These are phyloP conservation scores for Lypha dubia DNA, from an alignment of 2,888 invertebrate genomes.

Conservation along the genomic window DNA sequence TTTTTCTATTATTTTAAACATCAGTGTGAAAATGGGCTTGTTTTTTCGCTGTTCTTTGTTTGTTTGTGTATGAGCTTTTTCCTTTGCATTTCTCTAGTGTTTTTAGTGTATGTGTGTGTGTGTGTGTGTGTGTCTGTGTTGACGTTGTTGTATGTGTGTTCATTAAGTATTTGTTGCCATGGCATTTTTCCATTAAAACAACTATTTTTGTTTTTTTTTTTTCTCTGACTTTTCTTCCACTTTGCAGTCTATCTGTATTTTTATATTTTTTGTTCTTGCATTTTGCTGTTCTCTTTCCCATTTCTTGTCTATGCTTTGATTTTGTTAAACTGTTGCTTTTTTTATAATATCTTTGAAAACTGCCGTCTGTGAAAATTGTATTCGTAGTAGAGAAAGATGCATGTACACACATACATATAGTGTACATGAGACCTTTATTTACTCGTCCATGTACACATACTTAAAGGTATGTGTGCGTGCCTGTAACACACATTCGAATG, in stretches of 20 bases:
- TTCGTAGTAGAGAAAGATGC: slow-evolving; percentile 13
- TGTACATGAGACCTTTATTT: slow-evolving; percentile 2
- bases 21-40: background rate
- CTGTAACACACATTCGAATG: slow-evolving; percentile 9
- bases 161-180: slow-evolving; percentile 68
- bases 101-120: background rate
- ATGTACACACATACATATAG: slow-evolving; percentile 29
- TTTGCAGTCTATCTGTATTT: slow-evolving; percentile 18
- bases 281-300: slow-evolving; percentile 1
- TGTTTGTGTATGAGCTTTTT: background rate
- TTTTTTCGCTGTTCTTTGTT: background rate
- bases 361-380: slow-evolving; percentile 51
- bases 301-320: slow-evolving; percentile 18
- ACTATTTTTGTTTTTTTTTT: too few relatives aligned
- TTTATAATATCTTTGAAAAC: slow-evolving; percentile 10
- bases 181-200: slow-evolving; percentile 54
- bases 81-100: background rate
- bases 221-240: slow-evolving; percentile 12
- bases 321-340: slow-evolving; percentile 63
- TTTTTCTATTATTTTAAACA: background rate
- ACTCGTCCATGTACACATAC: background rate
- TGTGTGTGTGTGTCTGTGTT: background rate
- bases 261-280: slow-evolving; percentile 7
- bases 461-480: background rate
- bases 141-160: slow-evolving; percentile 21